Conservation (phyloP, 2,888 invertebrate genomes). For the Choristoneura rosaceana region DNA sequence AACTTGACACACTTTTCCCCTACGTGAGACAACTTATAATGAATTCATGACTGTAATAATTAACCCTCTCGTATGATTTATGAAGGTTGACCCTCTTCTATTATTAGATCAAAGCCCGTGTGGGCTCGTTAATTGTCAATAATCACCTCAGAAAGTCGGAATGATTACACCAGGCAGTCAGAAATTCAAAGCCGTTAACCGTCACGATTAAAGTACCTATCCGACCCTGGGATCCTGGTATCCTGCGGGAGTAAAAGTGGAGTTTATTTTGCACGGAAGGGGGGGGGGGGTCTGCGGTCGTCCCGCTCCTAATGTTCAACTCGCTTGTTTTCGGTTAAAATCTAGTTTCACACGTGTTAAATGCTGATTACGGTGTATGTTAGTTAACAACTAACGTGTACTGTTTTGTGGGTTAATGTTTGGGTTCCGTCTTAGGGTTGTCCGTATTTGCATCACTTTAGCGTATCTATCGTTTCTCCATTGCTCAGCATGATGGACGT, state of each 20-base stretch:
- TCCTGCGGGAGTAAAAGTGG: slow-evolving; percentile 25
- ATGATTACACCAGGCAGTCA: slow-evolving; percentile 30
- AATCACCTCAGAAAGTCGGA: slow-evolving; percentile 21
- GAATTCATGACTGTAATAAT: slow-evolving; percentile 28
- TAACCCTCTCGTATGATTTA: slow-evolving; percentile 21
- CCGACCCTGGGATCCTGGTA: slow-evolving; percentile 3
- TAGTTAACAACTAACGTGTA: not conserved
- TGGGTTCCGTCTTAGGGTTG: not conserved
- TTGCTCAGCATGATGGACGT: too few species aligned
- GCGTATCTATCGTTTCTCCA: too few species aligned
- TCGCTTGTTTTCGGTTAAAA: slow-evolving; percentile 17
- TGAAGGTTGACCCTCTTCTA: slow-evolving; percentile 25
- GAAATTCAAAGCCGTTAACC: slow-evolving; percentile 29
- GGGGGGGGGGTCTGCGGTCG: slow-evolving; percentile 12
- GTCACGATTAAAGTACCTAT: slow-evolving; percentile 20
- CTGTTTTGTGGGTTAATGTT: not conserved
- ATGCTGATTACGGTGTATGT: not conserved
- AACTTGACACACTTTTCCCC: not conserved
- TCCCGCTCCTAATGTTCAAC: slow-evolving; percentile 29
- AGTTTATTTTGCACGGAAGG: slow-evolving; percentile 20
- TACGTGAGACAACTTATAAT: slow-evolving; percentile 21
- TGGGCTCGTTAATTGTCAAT: slow-evolving; percentile 23
- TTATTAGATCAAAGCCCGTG: slow-evolving; percentile 19
- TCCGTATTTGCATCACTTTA: too few species aligned
- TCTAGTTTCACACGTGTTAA: slow-evolving; percentile 23